These are phyloP conservation scores for Procambarus clarkii DNA, from an alignment of 1,140 invertebrate genomes.

Conservation along the genomic window DNA sequence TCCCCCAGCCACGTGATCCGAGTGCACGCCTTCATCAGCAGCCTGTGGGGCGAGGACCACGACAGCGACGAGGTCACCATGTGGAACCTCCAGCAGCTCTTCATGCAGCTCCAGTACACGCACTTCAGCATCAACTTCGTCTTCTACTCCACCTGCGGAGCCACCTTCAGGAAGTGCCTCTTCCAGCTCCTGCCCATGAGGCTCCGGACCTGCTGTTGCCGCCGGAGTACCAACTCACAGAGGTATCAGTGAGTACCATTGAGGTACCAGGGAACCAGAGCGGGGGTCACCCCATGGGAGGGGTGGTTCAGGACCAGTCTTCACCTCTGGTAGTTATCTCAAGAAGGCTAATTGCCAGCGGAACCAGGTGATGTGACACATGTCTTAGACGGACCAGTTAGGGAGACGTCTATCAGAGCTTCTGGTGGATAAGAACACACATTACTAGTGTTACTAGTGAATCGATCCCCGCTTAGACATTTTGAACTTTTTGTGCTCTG, in stretches of 20 bases:
- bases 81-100: constrained; percentile 79
- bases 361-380: too few relatives aligned
- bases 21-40: constrained; percentile 78
- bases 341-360: too few relatives aligned
- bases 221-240: constrained; percentile 42
- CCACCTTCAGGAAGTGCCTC: constrained; percentile 79
- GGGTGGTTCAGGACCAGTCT: background rate
- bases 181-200: constrained; percentile 77
- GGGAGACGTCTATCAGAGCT: too few relatives aligned
- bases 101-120: constrained; percentile 80
- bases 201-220: constrained; percentile 38
- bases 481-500: too few relatives aligned
- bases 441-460: too few relatives aligned
- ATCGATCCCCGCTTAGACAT: too few relatives aligned
- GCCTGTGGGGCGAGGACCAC: constrained; percentile 75
- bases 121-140: constrained; percentile 81
- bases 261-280: too few relatives aligned
- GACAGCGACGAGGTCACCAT: constrained; percentile 75
- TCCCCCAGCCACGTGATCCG: constrained; percentile 79
- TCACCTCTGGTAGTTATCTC: too few relatives aligned
- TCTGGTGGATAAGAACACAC: too few relatives aligned
- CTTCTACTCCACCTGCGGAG: constrained; percentile 79
- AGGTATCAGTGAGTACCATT: constrained; percentile 11
- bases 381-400: too few relatives aligned
- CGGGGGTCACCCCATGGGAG: background rate